Conservation (phyloP, 1,140 invertebrate species). For the Nasonia vitripennis region DNA sequence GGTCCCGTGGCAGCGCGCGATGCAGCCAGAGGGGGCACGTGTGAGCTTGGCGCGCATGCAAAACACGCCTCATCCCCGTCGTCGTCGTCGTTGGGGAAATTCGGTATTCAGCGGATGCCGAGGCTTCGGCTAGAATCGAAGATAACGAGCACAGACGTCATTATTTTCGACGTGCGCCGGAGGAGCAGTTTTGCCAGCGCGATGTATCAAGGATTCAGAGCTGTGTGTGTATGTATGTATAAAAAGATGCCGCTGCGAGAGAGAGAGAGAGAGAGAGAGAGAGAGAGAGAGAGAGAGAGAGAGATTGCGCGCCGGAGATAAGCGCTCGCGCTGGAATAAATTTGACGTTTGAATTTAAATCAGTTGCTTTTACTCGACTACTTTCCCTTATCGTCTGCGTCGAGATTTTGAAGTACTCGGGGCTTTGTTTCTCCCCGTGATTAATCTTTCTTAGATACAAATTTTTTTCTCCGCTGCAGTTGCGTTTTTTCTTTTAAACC, state of each 20-base stretch:
- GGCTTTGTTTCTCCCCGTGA: neutral
- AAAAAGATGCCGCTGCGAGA: neutral
- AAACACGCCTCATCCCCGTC: neutral
- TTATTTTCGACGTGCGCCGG: slow-evolving; percentile 23
- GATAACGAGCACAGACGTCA: slow-evolving; percentile 33
- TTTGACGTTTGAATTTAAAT: slow-evolving; percentile 11
- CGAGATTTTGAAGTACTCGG: neutral
- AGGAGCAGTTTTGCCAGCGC: neutral
- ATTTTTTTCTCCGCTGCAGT: too few relatives aligned
- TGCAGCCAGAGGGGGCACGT: neutral
- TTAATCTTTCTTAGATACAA: neutral
- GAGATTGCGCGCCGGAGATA: neutral
- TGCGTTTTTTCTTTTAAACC: too few relatives aligned
- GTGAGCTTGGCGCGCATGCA: slow-evolving; percentile 9
- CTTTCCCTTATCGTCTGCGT: neutral
- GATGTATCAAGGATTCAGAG: neutral
- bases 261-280: neutral
- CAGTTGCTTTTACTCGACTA: neutral
- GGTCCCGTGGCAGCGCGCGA: too few relatives aligned
- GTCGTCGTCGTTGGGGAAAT: neutral
- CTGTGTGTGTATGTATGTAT: neutral
- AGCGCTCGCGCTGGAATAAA: neutral
- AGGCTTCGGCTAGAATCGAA: neutral
- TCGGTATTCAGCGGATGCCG: slow-evolving; percentile 19
- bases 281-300: neutral